Percentiles rank a stretch among this genome's conserved stretches.
Conservation (phyloP, 1,140 invertebrate genomes). For the Drosophila ogumai region DNA sequence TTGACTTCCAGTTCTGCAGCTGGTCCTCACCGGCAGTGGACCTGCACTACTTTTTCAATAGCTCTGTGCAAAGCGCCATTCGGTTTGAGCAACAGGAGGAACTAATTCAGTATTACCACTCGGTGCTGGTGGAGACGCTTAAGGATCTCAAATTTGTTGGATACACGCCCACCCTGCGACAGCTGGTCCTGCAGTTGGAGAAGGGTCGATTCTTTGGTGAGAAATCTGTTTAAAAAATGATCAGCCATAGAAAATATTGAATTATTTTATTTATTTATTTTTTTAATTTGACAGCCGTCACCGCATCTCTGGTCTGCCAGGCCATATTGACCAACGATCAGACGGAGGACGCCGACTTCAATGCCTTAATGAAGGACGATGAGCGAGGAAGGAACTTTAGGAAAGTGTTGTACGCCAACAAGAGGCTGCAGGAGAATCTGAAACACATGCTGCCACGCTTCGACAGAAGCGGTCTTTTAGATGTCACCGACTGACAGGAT, state of each 20-base stretch:
- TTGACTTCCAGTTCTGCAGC: constrained; percentile 80
- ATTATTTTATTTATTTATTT: not conserved
- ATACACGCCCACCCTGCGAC: constrained; percentile 65
- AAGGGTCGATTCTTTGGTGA: constrained; percentile 73
- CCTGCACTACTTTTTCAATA: constrained; percentile 76
- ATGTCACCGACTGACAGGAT: constrained; percentile 45
- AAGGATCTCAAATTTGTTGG: constrained; percentile 60
- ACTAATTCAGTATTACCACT: constrained; percentile 75
- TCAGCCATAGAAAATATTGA: not conserved
- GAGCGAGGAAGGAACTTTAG: constrained; percentile 68
- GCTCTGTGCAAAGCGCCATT: constrained; percentile 51
- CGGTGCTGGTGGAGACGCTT: constrained; percentile 60
- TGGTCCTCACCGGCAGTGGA: constrained; percentile 80
- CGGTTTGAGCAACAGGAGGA: constrained; percentile 51
- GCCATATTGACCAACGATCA: constrained; percentile 69
- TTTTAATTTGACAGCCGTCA: constrained; percentile 51
- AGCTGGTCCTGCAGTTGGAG: constrained; percentile 68
- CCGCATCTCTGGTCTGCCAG: constrained; percentile 43
- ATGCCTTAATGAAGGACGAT: constrained; percentile 57
- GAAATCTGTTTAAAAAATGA: not conserved
- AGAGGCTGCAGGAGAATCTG: constrained; percentile 48
- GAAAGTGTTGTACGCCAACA: constrained; percentile 56
- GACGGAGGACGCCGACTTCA: constrained; percentile 73
- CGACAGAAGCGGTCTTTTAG: constrained; percentile 68
- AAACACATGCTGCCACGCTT: constrained; percentile 70